Percentiles rank a stretch among this genome's conserved stretches.
These are phyloP conservation scores for Himantopus leucocephalus DNA, from an alignment of 2,113 vertebrate species.

Conservation along the genomic window DNA sequence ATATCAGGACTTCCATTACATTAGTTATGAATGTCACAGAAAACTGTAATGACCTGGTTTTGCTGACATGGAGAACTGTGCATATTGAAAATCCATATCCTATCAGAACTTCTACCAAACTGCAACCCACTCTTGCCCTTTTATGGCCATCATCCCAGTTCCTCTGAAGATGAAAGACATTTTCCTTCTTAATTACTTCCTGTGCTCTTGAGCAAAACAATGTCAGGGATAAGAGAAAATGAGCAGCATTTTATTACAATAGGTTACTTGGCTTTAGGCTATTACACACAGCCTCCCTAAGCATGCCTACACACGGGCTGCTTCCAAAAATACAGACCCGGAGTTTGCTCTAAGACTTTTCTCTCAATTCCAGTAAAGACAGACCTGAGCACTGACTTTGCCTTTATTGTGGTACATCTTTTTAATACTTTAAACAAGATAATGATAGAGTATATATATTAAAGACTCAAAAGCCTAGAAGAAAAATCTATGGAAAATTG, in stretches of 20 bases:
- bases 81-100: slow-evolving; percentile 47
- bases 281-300: neutral
- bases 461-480: neutral
- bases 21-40: slow-evolving; percentile 45
- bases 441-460: neutral
- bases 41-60: slow-evolving; percentile 11
- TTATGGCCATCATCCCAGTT: neutral
- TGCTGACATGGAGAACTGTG: slow-evolving; percentile 3
- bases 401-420: neutral
- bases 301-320: neutral
- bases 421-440: neutral
- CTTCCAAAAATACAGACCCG: neutral
- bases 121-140: neutral
- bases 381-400: neutral
- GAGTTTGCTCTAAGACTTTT: neutral
- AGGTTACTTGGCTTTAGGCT: neutral
- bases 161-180: neutral
- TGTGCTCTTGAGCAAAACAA: slow-evolving; percentile 7
- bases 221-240: neutral
- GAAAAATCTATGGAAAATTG: neutral
- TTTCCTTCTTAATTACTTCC: slow-evolving; percentile 28
- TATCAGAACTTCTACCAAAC: neutral
- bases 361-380: neutral
- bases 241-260: neutral
- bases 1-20: slow-evolving; percentile 11